Evolutionary conservation across 2,113 vertebrate genomes (phyloP).

Genomic region (Chaetops frenatus): DNA sequence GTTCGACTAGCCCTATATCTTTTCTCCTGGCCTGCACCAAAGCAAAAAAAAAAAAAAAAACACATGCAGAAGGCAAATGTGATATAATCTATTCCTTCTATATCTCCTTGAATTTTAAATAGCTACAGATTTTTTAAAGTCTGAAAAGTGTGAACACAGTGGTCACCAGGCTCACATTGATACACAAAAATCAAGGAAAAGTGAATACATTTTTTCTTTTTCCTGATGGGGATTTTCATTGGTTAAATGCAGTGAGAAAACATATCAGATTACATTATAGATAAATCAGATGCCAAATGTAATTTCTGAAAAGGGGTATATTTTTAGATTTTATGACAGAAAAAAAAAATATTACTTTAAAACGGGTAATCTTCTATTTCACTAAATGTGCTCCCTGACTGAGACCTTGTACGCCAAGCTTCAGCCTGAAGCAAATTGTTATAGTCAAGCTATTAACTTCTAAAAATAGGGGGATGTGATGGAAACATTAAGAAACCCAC

Average conservation of each 20-base stretch:
- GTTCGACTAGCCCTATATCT: not conserved
- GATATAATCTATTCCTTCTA: not conserved
- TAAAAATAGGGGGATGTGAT: constrained; percentile 68
- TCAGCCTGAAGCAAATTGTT: constrained; percentile 72
- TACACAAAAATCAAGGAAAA: not conserved
- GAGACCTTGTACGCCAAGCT: constrained; percentile 44
- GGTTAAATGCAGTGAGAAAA: not conserved
- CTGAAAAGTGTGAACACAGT: not conserved
- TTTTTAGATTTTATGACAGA: constrained; percentile 52
- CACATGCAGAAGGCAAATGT: not conserved
- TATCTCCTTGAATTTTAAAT: not conserved
- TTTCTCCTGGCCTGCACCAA: not conserved
- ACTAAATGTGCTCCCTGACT: constrained; percentile 62
- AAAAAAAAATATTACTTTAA: constrained; percentile 38
- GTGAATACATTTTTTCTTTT: not conserved
- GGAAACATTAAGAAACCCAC: constrained; percentile 58
- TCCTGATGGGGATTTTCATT: not conserved
- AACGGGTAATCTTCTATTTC: constrained; percentile 65
- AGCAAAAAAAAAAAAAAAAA: not conserved
- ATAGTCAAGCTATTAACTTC: constrained; percentile 68
- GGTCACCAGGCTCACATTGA: not conserved
- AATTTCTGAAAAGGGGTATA: constrained; percentile 59
- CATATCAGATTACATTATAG: constrained; percentile 22
- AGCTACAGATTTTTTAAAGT: not conserved
- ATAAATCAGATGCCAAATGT: constrained; percentile 48